Conservation (phyloP, 2,888 invertebrate species). For the Acanthacorydalis orientalis region DNA sequence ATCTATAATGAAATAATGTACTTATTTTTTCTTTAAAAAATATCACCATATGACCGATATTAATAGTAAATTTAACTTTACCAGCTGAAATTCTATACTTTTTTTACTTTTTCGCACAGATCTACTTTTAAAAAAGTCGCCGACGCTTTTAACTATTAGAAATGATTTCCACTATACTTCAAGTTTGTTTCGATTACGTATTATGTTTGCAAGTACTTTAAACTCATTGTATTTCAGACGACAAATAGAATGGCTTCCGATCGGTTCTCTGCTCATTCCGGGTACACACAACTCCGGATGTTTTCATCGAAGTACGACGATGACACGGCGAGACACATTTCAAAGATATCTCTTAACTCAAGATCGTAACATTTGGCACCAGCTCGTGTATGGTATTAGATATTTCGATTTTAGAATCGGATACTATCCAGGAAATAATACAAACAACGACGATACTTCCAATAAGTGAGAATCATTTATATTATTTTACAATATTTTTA, state of each 20-base stretch:
- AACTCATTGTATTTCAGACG: constrained; percentile 9
- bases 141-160: too few species aligned
- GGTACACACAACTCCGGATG: constrained; percentile 56
- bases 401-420: constrained; percentile 69
- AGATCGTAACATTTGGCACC: constrained; percentile 66
- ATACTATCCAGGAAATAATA: constrained; percentile 29
- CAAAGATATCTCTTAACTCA: constrained; percentile 38
- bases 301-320: constrained; percentile 21
- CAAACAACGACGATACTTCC: neutral
- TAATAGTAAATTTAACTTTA: too few species aligned
- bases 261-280: constrained; percentile 43
- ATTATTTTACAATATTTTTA: too few species aligned
- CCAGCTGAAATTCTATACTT: too few species aligned
- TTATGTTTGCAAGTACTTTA: neutral
- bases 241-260: constrained; percentile 26
- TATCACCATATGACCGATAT: too few species aligned
- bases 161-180: neutral
- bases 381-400: constrained; percentile 69
- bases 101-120: too few species aligned
- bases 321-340: constrained; percentile 19
- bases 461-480: neutral
- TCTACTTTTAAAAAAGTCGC: too few species aligned
- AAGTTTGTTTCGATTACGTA: neutral
- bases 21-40: too few species aligned
- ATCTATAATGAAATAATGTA: too few species aligned